Conservation (phyloP, 2,113 vertebrate genomes). For the Falcunculus frontatus region DNA sequence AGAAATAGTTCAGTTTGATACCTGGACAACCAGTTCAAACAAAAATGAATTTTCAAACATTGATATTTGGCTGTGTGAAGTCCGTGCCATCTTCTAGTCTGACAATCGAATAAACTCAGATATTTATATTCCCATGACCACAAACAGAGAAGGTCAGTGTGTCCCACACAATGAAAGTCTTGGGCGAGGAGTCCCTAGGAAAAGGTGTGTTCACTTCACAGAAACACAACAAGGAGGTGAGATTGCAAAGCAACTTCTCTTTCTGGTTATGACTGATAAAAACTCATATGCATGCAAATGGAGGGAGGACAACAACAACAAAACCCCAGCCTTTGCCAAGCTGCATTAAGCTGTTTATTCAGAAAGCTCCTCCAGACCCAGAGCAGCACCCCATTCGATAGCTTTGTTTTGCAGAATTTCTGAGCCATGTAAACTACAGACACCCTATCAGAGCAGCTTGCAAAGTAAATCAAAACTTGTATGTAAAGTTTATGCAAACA, state of each 20-base stretch:
- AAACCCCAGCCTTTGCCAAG: neutral
- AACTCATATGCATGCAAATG: conserved; percentile 29
- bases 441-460: neutral
- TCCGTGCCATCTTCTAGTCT: neutral
- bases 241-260: neutral
- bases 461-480: conserved; percentile 2
- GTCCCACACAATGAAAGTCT: neutral
- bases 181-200: neutral
- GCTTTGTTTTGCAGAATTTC: neutral
- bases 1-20: neutral
- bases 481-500: conserved; percentile 43
- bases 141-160: neutral
- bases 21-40: neutral
- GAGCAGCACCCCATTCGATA: neutral
- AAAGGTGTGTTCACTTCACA: neutral
- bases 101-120: neutral
- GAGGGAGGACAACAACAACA: neutral
- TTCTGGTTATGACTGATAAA: neutral
- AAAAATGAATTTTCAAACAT: neutral
- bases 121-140: neutral
- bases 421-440: neutral
- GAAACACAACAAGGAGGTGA: neutral
- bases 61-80: neutral
- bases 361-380: neutral
- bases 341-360: conserved; percentile 14